These are phyloP conservation scores for Mugil cephalus DNA, from an alignment of 2,113 vertebrate genomes.

Conservation along the genomic window DNA sequence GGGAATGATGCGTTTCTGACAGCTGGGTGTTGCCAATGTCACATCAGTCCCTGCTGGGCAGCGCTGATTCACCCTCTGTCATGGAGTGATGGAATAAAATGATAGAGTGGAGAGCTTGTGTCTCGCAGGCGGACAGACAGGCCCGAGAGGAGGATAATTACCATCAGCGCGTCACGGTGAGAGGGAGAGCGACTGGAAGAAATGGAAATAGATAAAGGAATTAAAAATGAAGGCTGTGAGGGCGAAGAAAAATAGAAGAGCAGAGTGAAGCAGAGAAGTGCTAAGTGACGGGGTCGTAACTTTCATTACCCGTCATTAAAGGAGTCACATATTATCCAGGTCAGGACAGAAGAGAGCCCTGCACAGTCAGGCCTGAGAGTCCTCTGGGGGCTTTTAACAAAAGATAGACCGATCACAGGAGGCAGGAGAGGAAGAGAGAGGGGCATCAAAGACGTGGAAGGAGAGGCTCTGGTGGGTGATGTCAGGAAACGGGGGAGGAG, in stretches of 20 bases:
- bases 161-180: not conserved
- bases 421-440: conserved; percentile 25
- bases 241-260: conserved; percentile 16
- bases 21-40: conserved; percentile 19
- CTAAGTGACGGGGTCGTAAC: conserved; percentile 39
- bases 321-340: conserved; percentile 51
- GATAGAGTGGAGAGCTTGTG: conserved; percentile 6
- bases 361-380: conserved; percentile 23
- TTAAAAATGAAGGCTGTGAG: no score
- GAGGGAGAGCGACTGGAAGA: not conserved
- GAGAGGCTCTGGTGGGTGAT: not conserved
- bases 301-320: conserved; percentile 66
- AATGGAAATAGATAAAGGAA: not conserved
- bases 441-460: conserved; percentile 18
- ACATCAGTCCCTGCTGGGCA: conserved; percentile 22
- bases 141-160: conserved; percentile 44
- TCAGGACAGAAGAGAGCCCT: conserved; percentile 41
- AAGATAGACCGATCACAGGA: conserved; percentile 45
- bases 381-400: conserved; percentile 60
- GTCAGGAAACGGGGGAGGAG: conserved; percentile 29
- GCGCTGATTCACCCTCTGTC: conserved; percentile 26
- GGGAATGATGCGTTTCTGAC: conserved; percentile 21
- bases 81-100: conserved; percentile 23
- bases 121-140: conserved; percentile 31
- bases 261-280: conserved; percentile 2